Base-by-base conservation (phyloP, 2,797 vertebrate species). In the Moxostoma hubbsi region DNA sequence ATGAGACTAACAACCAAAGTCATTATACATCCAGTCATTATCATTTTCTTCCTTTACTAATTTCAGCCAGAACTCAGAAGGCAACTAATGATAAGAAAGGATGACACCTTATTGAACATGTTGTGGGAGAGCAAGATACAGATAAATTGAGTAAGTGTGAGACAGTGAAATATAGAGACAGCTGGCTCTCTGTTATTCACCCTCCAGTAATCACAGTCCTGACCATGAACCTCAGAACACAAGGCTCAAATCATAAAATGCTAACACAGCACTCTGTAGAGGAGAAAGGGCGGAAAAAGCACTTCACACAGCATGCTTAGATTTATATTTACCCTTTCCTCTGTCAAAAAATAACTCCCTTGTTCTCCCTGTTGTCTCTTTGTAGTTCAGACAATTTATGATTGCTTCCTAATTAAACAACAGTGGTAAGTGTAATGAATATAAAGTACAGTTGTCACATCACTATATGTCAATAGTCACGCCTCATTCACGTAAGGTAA, bases 171-270 rank as follows among this genome's bases (percentile, higher is more conserved):
- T 9, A 50, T 8, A 45, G 64, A 9, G 43, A 76, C 63, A 66
- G 51, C 53, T 57, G 16, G 63, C 54, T 15, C 24, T 43, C 12
- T 75, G 50, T 75, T 65, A 75, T 58, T 75, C 63, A 66, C 53
- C 63, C 46, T 59, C 18, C 64, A 59, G 46, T 67, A 64, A 64
- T 64, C 62, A 64, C 43, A 51, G 54, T 50, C 36, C 66, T 51
- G 55, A 51, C 73, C 73, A 65, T 65, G 15, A 66, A 57, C 16
- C 18, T 73, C 72, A 16, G 18, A 74, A 63, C 72, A 73, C 45
- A 64, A 4, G 11, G 43, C 62, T 64, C 62, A 36, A 50, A 68
- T 50, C 46, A 43, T 47, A 51, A 67, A 64, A 59, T 0, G 75
- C 64, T 16, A 68, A n/a, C 75, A 45, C 75, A 68, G 64, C 75